Conservation (phyloP, 37 sponge, comb jelly and placozoan genomes). For the Mnemiopsis leidyi region DNA sequence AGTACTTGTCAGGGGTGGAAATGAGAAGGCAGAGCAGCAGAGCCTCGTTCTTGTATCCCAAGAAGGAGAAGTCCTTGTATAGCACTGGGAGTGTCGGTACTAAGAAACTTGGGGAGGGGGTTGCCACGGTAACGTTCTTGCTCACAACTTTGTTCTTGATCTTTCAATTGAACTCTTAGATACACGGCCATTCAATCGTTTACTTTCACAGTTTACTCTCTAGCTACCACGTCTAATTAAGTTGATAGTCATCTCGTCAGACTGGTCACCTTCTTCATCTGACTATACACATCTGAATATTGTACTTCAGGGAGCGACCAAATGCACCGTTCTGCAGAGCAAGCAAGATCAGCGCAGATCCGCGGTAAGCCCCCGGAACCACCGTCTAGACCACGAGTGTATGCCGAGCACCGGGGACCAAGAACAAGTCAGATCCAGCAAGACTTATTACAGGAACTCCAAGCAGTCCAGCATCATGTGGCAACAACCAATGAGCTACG, state of each 20-base stretch:
- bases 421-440: not conserved
- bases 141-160: no score
- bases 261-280: no score
- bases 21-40: not conserved
- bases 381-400: not conserved
- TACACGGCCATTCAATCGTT: no score
- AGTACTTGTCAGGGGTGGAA: not conserved
- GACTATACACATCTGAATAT: no score
- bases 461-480: constrained; percentile 35
- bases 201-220: no score
- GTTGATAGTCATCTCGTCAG: no score
- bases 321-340: no score
- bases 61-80: not conserved
- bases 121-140: no score
- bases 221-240: no score
- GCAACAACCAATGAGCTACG: constrained; percentile 51
- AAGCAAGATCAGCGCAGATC: not conserved
- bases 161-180: no score
- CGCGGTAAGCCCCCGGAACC: not conserved
- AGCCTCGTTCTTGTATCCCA: not conserved
- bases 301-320: no score
- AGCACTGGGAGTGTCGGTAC: not conserved
- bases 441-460: not conserved
- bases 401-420: not conserved
- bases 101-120: not conserved